These are phyloP conservation scores for Ibidorhyncha struthersii DNA, from an alignment of 2,113 vertebrate species.

Conservation along the genomic window DNA sequence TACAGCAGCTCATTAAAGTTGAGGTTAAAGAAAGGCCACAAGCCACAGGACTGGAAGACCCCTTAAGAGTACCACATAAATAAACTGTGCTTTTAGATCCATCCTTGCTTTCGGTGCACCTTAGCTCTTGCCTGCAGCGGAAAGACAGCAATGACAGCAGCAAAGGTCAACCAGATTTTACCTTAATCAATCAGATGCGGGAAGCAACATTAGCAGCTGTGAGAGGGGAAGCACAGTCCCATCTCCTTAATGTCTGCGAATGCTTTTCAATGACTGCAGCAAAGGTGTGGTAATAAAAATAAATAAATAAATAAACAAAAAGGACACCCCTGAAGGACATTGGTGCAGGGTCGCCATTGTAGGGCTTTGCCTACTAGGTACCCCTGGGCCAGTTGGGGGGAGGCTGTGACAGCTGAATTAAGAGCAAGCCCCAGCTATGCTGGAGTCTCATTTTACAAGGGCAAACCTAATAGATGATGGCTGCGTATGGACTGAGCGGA, in stretches of 20 bases:
- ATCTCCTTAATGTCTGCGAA: background rate
- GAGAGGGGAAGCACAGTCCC: background rate
- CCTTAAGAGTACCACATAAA: background rate
- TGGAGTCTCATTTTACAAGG: background rate
- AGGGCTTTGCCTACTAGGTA: background rate
- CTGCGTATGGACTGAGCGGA: background rate
- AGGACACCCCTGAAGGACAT: background rate
- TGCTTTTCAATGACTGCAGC: background rate
- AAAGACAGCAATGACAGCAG: background rate
- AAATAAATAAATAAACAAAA: background rate
- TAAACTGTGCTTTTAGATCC: background rate
- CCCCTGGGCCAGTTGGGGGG: background rate
- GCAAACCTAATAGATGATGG: background rate
- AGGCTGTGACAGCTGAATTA: background rate
- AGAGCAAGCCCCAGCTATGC: background rate
- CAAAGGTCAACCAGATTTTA: conserved; percentile 49
- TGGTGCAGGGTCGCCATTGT: background rate
- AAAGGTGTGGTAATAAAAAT: background rate
- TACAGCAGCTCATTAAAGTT: background rate
- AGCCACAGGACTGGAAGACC: background rate
- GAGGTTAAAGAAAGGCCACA: background rate
- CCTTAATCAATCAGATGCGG: conserved; percentile 23
- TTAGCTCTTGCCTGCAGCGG: conserved; percentile 18
- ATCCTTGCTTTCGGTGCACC: background rate
- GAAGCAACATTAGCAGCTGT: background rate